Base-by-base conservation (phyloP, 2,888 invertebrate genomes). In the Epinotia demarniana region DNA sequence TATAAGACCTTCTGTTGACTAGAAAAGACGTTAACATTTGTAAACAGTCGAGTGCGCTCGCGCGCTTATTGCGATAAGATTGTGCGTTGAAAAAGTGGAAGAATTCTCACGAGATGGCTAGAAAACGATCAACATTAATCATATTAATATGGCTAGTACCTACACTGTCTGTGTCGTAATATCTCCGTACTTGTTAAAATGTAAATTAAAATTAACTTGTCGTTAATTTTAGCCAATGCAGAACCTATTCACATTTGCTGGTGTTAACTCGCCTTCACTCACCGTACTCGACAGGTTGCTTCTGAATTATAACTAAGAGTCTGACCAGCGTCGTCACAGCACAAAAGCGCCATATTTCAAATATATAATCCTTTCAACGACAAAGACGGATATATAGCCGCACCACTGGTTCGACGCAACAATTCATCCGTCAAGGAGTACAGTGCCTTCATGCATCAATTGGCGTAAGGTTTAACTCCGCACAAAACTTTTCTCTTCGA, bases 171-270 rank as follows among this genome's bases (percentile, higher is more conserved):
- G 57, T 57, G 43, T 68, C 23, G 53, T 55, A 53, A 27, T 49
- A 60, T 58, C 60, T 43, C 61, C 27, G 55, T 23, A 61, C 66
- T 33, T 60, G 19, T 60, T 43, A 53, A n/a, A 18, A 43, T 57
- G 33, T 66, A 57, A 57, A 13, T 69, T 53, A 39, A 60, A 66
- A 71, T 61, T 61, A 71, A 61, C 39, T 66, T 60, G 39, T 63
- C 33, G 64, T 64, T 75, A 23, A 69, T 75, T 75, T 70, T 64
- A 58, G 60, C 70, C 60, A 58, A 61, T 71, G 71, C 66, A 67
- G 53, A 33, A 71, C 71, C 61, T 66, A 46, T 49, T 64, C 27
- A 60, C 66, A 66, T 70, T 70, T 74, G 58, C 58, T 58, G 39
- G 66, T 53, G 57, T 70, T 63, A 39, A 58, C 70, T 69, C 43